Conservation (phyloP, 2,888 invertebrate species). For the Elysia crispata region DNA sequence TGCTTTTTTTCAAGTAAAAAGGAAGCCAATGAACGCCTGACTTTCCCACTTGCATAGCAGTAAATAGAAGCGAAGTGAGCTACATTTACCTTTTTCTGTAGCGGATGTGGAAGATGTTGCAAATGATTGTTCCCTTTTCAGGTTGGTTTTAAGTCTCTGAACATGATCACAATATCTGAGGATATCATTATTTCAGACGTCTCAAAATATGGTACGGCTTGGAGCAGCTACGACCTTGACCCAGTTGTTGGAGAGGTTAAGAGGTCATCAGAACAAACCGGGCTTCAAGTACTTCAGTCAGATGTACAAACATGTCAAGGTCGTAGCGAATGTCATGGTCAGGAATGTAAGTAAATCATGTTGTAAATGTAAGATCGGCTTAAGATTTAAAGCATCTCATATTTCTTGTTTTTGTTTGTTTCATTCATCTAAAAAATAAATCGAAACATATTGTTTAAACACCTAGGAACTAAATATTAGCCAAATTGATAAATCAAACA, state of each 20-base stretch:
- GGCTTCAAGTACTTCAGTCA: constrained; percentile 45
- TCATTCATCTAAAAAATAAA: too few relatives aligned
- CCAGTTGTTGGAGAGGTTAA: constrained; percentile 44
- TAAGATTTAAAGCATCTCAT: not conserved
- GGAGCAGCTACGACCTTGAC: constrained; percentile 50
- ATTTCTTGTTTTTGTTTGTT: not conserved
- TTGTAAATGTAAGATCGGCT: not conserved
- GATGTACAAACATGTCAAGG: constrained; percentile 50
- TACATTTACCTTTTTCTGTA: not conserved
- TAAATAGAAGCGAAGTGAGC: too few relatives aligned
- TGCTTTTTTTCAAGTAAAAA: not conserved
- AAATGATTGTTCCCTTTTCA: too few relatives aligned
- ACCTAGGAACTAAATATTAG: too few relatives aligned
- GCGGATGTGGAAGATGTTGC: not conserved
- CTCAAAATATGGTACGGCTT: constrained; percentile 28
- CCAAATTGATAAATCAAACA: too few relatives aligned
- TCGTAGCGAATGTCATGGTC: constrained; percentile 50
- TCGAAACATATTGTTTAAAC: too few relatives aligned
- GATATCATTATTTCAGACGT: constrained; percentile 24
- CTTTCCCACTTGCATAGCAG: not conserved
- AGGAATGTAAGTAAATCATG: constrained; percentile 49
- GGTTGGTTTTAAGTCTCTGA: too few relatives aligned
- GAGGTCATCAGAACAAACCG: constrained; percentile 44
- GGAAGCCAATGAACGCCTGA: not conserved
- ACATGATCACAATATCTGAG: too few relatives aligned